A percentile compares a stretch with the other conserved stretches of the same genome.
phyloP scores from a whole-genome alignment of 2,888 invertebrate species.

The Scrobipalpa atriplicella region DNA sequence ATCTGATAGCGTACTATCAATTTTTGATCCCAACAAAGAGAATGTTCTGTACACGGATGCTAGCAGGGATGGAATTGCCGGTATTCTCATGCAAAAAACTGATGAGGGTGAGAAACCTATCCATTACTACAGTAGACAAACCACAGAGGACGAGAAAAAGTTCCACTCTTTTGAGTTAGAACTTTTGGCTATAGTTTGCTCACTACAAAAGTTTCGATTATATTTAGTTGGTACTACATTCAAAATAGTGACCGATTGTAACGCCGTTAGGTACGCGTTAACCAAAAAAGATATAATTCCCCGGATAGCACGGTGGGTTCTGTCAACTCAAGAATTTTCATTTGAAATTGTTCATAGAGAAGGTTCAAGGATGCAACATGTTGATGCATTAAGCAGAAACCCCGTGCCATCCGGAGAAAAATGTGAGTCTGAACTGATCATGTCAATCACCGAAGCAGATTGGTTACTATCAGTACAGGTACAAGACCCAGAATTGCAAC shows the following conservation, averaged over 20 bases:
- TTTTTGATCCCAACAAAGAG: slow-evolving; percentile 40
- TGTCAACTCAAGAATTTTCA: slow-evolving; percentile 38
- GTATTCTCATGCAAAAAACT: slow-evolving; percentile 44
- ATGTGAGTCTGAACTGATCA: slow-evolving; percentile 39
- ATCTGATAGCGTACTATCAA: slow-evolving; percentile 31
- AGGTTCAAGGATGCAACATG: slow-evolving; percentile 38
- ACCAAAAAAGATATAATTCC: slow-evolving; percentile 37
- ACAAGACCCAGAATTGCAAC: slow-evolving; percentile 1
- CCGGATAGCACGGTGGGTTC: slow-evolving; percentile 37
- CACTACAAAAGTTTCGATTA: slow-evolving; percentile 43
- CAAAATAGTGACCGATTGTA: slow-evolving; percentile 35
- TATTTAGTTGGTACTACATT: slow-evolving; percentile 42
- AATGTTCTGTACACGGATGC: not conserved
- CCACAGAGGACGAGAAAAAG: slow-evolving; percentile 48
- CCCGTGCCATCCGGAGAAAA: slow-evolving; percentile 36
- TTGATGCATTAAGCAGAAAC: slow-evolving; percentile 37
- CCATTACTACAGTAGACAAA: slow-evolving; percentile 49
- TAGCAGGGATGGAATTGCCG: slow-evolving; percentile 46
- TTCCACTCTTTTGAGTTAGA: slow-evolving; percentile 39
- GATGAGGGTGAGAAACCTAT: slow-evolving; percentile 41
- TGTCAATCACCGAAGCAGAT: slow-evolving; percentile 35
- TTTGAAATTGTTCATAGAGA: slow-evolving; percentile 36
- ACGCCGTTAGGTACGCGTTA: slow-evolving; percentile 36
- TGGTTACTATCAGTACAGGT: slow-evolving; percentile 3
- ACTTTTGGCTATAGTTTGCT: slow-evolving; percentile 3